These are phyloP conservation scores for Atopsyche davidsoni DNA, from an alignment of 1,140 invertebrate genomes.

Conservation along the genomic window DNA sequence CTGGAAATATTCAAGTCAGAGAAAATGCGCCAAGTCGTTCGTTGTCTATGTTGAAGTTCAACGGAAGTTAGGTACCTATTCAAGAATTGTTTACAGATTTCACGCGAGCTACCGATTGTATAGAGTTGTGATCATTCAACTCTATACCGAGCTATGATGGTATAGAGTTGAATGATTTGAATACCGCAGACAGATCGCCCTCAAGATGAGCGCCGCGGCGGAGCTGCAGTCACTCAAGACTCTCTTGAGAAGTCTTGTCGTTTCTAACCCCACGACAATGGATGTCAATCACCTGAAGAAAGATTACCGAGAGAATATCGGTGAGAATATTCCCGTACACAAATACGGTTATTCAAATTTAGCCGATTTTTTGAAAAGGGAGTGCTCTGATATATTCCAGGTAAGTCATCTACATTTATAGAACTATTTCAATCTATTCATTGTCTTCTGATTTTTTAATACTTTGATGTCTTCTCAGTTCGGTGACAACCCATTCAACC, in stretches of 20 bases:
- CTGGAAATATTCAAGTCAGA: too few species aligned
- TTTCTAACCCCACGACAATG: conserved; percentile 38
- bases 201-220: conserved; percentile 32
- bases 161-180: too few species aligned
- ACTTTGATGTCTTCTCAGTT: conserved; percentile 11
- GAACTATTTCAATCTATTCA: neutral
- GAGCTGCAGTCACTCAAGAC: conserved; percentile 37
- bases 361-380: conserved; percentile 35
- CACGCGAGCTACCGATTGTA: too few species aligned
- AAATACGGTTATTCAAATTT: conserved; percentile 38
- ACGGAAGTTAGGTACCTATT: too few species aligned
- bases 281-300: conserved; percentile 34
- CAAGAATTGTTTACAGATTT: too few species aligned
- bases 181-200: too few species aligned
- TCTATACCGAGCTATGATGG: too few species aligned
- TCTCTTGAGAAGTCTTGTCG: conserved; percentile 37
- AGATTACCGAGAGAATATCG: conserved; percentile 39
- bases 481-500: neutral
- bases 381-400: conserved; percentile 39
- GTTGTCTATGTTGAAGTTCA: too few species aligned
- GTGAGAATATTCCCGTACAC: conserved; percentile 32
- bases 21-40: too few species aligned
- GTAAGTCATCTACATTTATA: conserved; percentile 26
- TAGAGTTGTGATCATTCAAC: too few species aligned
- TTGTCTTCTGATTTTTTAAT: neutral